Evolutionary conservation across 2,113 vertebrate species (phyloP), one percentile per base, ranked within the genome.

Genomic region (Pholis gunnellus): DNA sequence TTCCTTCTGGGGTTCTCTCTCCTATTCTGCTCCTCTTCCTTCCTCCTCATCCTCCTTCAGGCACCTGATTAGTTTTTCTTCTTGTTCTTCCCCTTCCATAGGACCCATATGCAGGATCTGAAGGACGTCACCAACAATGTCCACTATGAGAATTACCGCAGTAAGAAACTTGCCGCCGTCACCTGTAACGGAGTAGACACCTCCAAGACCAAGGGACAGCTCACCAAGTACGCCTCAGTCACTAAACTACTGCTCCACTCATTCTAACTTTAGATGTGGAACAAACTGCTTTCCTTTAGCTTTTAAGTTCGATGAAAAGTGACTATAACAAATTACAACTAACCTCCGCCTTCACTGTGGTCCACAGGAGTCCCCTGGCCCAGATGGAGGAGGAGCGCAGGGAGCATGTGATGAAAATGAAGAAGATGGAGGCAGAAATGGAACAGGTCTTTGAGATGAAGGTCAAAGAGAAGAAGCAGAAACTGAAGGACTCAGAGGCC

Each of bases 371-470:
- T 80, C 96, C 95, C 0, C 85, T 96, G 84, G 95, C 95, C 14
- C 95, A 96, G 93, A 96, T 96, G 96, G 96, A 96, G 89, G 96
- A 96, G 80, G 96, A 96, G 85, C 89, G 95, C 69, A 75, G 94
- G 60, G 96, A 96, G 70, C 96, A 96, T 0, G 95, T 96, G 77
- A 94, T 93, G 92, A 96, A 96, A 67, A 96, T 96, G 96, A 96
- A 96, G 89, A 96, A 96, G 90, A 96, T 96, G 96, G 96, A 96
- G 91, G 95, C 92, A 0, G 96, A 96, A 52, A 96, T 96, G 96
- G 96, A 96, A 34, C 96, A 96, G n/a, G 95, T 96, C 54, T 96
- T 96, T 85, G 95, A 96, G 69, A 96, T 96, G 95, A 96, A 96
- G 87, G 95, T 96, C 1, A 96, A 96, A 82, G 96, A 96, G 89